Percentiles rank a stretch among this genome's conserved stretches.
These are phyloP conservation scores for Myanophis thanlyinensis DNA, from an alignment of 2,113 vertebrate genomes.

Conservation along the genomic window DNA sequence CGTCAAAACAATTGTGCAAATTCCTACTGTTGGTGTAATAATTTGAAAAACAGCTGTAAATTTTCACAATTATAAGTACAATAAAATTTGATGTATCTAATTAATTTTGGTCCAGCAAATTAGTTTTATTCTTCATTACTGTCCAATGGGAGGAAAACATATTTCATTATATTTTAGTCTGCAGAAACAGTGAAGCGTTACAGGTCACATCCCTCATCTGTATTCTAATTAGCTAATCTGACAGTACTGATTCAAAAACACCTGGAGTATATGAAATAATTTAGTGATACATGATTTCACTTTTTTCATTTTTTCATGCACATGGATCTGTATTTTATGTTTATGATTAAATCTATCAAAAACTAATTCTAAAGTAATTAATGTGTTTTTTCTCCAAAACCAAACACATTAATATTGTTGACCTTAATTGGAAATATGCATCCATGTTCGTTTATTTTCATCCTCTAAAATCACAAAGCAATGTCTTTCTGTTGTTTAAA, in stretches of 20 bases:
- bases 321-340: conserved; percentile 10
- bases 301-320: conserved; percentile 4
- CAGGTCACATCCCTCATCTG: conserved; percentile 65
- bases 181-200: conserved; percentile 66
- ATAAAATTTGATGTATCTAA: conserved; percentile 76
- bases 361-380: conserved; percentile 28
- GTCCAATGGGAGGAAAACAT: conserved; percentile 74
- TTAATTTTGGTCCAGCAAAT: conserved; percentile 80
- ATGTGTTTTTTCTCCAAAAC: conserved; percentile 1
- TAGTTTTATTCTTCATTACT: conserved; percentile 79
- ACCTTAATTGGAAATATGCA: not conserved
- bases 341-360: conserved; percentile 40
- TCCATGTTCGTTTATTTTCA: conserved; percentile 40
- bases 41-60: conserved; percentile 68
- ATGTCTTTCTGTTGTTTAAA: conserved; percentile 47
- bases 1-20: conserved; percentile 44
- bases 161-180: conserved; percentile 77
- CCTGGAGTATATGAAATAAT: conserved; percentile 49
- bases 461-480: conserved; percentile 30
- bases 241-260: conserved; percentile 69
- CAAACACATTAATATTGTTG: conserved; percentile 35
- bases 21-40: conserved; percentile 52
- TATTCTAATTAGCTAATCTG: conserved; percentile 71
- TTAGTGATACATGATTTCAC: conserved; percentile 21
- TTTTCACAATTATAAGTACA: conserved; percentile 74